These are phyloP conservation scores for Brachionus sp. DNA, from an alignment of 1,140 invertebrate genomes.

Conservation along the genomic window DNA sequence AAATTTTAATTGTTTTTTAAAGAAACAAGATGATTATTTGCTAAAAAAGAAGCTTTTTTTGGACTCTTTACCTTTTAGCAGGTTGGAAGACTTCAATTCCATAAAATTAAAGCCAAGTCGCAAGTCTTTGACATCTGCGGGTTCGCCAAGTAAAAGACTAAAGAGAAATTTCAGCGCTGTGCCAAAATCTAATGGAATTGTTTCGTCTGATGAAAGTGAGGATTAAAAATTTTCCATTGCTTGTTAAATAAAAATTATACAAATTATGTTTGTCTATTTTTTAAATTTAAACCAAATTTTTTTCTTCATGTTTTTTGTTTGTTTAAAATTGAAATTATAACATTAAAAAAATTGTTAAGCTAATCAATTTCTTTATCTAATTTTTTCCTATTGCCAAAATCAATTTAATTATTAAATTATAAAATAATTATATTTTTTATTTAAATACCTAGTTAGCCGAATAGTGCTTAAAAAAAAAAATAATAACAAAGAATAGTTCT, in stretches of 20 bases:
- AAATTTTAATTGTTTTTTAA: background rate
- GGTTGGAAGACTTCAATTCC: background rate
- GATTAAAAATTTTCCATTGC: background rate
- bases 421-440: too few relatives aligned
- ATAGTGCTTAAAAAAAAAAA: too few relatives aligned
- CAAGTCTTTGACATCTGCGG: background rate
- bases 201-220: background rate
- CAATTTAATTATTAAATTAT: too few relatives aligned
- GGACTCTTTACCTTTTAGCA: background rate
- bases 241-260: background rate
- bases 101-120: background rate
- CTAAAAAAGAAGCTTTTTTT: constrained; percentile 6
- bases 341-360: too few relatives aligned
- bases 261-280: background rate
- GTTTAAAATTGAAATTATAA: too few relatives aligned
- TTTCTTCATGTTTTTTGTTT: too few relatives aligned
- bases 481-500: too few relatives aligned
- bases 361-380: too few relatives aligned
- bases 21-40: background rate
- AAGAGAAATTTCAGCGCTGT: background rate
- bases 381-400: too few relatives aligned
- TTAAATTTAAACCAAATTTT: background rate
- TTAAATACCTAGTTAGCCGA: too few relatives aligned
- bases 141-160: background rate
- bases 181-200: background rate